Evolutionary conservation across 2,797 vertebrate genomes (phyloP).

Genomic region (Austrolebias charrua): DNA sequence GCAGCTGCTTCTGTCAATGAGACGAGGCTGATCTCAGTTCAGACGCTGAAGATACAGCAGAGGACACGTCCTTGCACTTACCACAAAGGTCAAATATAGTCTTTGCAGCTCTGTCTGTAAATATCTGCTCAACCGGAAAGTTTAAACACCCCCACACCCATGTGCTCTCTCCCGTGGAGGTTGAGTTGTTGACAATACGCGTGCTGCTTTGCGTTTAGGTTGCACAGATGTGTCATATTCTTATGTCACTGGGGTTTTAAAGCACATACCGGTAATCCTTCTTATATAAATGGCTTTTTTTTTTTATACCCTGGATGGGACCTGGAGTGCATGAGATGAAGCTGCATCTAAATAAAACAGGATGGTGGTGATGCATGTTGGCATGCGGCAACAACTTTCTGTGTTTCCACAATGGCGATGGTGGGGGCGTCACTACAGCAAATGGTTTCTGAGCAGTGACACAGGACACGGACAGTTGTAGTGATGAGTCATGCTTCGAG

Average conservation of each 20-base stretch:
- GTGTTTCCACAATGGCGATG: slow-evolving; percentile 20
- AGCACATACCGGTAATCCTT: slow-evolving; percentile 76
- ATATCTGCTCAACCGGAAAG: slow-evolving; percentile 17
- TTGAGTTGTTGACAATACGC: slow-evolving; percentile 10
- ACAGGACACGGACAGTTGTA: slow-evolving; percentile 33
- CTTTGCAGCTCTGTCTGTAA: slow-evolving; percentile 4
- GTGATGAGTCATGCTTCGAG: slow-evolving; percentile 54
- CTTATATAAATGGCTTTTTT: slow-evolving; percentile 72
- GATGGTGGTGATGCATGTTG: slow-evolving; percentile 60
- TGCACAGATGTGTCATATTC: slow-evolving; percentile 54
- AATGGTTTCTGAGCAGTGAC: slow-evolving; percentile 7
- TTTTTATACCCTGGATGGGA: slow-evolving; percentile 52
- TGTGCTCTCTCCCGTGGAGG: slow-evolving; percentile 1
- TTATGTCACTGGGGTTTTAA: slow-evolving; percentile 68
- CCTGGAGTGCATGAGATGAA: slow-evolving; percentile 50
- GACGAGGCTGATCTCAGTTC: slow-evolving; percentile 23
- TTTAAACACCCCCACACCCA: slow-evolving; percentile 5
- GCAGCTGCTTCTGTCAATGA: slow-evolving; percentile 35
- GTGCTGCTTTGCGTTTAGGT: slow-evolving; percentile 18
- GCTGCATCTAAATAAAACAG: slow-evolving; percentile 74
- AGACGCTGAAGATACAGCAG: slow-evolving; percentile 13
- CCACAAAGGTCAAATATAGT: slow-evolving; percentile 21
- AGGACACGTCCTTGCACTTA: slow-evolving; percentile 28
- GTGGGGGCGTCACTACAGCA: slow-evolving; percentile 4
- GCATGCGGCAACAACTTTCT: slow-evolving; percentile 47